Conservation (phyloP, 2,113 vertebrate species). For the Protobothrops flavoviridis region DNA sequence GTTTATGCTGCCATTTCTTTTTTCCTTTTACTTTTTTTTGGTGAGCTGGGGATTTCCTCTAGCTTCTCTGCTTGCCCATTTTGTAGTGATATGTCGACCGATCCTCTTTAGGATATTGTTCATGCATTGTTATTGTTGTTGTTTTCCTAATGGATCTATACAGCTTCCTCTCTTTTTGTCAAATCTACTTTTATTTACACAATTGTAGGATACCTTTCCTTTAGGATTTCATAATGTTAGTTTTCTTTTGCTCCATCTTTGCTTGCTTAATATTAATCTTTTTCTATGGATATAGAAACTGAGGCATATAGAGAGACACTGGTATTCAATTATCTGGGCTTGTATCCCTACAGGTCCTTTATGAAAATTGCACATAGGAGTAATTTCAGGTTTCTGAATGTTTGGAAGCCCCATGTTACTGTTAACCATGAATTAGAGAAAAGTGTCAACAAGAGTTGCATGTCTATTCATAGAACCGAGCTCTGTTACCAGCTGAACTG, state of each 20-base stretch:
- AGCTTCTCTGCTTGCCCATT: background rate
- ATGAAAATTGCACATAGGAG: background rate
- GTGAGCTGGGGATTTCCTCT: background rate
- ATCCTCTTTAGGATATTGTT: background rate
- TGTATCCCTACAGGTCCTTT: background rate
- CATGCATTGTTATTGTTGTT: background rate
- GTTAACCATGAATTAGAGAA: background rate
- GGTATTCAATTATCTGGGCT: background rate
- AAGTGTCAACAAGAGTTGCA: conserved; percentile 1
- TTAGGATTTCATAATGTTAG: conserved; percentile 9
- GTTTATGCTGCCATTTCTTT: background rate
- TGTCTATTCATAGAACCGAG: background rate
- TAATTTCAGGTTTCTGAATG: background rate
- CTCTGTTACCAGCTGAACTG: background rate
- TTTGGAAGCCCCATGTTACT: background rate
- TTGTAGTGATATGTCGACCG: background rate
- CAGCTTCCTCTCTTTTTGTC: background rate
- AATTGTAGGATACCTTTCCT: conserved; percentile 5
- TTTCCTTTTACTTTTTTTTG: background rate
- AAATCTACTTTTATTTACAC: background rate
- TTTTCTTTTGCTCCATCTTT: background rate
- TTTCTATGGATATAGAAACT: conserved; percentile 8
- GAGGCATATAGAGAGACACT: conserved; percentile 12
- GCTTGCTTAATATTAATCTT: conserved; percentile 14
- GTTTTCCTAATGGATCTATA: background rate